A percentile compares a stretch with the other conserved stretches of the same genome.
phyloP scores from a whole-genome alignment of 2,113 vertebrate genomes.

The Antigone vipio region DNA sequence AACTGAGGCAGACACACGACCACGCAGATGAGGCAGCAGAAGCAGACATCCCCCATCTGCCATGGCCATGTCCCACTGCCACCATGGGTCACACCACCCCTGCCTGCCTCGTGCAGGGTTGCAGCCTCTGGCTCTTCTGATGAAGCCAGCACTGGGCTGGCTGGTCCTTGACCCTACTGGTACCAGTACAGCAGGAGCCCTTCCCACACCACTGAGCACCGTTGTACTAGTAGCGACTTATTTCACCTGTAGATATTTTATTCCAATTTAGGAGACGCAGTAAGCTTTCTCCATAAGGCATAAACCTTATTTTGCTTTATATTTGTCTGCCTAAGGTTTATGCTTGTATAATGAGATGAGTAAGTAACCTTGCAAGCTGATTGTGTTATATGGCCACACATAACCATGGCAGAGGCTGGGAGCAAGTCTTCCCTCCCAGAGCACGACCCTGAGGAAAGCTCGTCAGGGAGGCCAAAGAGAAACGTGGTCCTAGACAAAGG shows the following conservation, averaged over 20 bases:
- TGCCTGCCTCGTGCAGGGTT: not conserved
- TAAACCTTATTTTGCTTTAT: constrained; percentile 34
- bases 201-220: not conserved
- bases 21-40: not conserved
- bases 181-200: not conserved
- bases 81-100: rapidly evolving
- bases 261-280: not conserved
- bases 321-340: constrained; percentile 30
- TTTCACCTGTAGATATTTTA: not conserved
- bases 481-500: not conserved
- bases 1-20: not conserved
- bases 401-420: not conserved
- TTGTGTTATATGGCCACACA: constrained; percentile 18
- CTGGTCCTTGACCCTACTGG: not conserved
- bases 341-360: constrained; percentile 48
- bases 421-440: not conserved
- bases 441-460: not conserved
- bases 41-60: not conserved
- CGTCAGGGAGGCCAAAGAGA: not conserved
- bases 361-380: constrained; percentile 47
- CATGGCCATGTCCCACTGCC: rapidly evolving
- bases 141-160: not conserved
- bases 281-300: not conserved
- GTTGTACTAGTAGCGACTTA: rapidly evolving
- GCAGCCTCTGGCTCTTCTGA: not conserved